Conservation (phyloP, 2,888 invertebrate species). For the Acanthoscelides obtectus region DNA sequence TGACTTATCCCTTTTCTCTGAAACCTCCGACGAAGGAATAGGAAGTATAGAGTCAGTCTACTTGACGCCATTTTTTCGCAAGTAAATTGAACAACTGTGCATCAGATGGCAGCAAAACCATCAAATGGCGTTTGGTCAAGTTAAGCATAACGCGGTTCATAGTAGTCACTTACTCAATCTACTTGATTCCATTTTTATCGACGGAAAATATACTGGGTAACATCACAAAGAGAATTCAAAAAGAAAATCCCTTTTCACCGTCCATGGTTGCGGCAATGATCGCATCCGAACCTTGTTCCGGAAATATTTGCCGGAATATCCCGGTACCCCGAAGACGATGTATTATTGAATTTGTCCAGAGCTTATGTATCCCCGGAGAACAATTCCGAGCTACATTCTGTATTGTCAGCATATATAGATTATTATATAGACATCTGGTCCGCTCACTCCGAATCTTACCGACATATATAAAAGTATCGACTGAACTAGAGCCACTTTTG, state of each 20-base stretch:
- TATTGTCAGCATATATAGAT: constrained; percentile 52
- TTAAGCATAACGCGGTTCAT: too few relatives aligned
- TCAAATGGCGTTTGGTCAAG: too few relatives aligned
- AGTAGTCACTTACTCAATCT: too few relatives aligned
- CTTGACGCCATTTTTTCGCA: too few relatives aligned
- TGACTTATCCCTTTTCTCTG: too few relatives aligned
- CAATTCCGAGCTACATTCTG: constrained; percentile 46
- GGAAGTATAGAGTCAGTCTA: too few relatives aligned
- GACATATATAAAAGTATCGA: constrained; percentile 39
- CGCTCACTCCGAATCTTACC: constrained; percentile 41
- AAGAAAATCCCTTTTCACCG: constrained; percentile 21
- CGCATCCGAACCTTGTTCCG: not conserved
- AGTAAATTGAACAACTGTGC: too few relatives aligned
- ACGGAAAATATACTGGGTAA: constrained; percentile 28
- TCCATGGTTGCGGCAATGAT: constrained; percentile 1
- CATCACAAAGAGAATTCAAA: constrained; percentile 27
- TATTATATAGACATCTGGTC: constrained; percentile 51
- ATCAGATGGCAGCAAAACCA: too few relatives aligned
- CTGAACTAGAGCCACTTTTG: constrained; percentile 25
- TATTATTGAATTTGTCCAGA: constrained; percentile 49
- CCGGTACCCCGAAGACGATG: constrained; percentile 26
- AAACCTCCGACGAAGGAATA: too few relatives aligned
- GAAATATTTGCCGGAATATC: constrained; percentile 3
- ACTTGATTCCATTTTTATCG: too few relatives aligned
- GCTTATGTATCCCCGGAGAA: constrained; percentile 47